Conservation (phyloP, 37 sponge, comb jelly and placozoan species). For the Halisarca cf. caerulea region DNA sequence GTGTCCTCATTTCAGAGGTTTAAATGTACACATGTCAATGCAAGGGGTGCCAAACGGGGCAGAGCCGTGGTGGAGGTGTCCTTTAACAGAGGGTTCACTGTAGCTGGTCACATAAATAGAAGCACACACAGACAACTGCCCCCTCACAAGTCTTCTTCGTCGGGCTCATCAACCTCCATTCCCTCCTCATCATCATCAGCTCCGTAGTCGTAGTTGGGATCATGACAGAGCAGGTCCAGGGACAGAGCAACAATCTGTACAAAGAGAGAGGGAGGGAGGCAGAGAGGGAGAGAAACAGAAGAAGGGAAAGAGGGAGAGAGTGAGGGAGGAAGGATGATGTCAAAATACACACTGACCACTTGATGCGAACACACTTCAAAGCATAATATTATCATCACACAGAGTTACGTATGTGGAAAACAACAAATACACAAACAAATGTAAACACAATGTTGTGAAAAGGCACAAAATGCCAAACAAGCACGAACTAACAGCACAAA, state of each 20-base stretch:
- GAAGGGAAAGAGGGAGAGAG: slow-evolving; percentile 7
- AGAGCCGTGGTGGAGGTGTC: too few species aligned
- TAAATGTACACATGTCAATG: too few species aligned
- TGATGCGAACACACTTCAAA: too few species aligned
- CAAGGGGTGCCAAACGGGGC: too few species aligned
- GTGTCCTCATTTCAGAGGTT: too few species aligned
- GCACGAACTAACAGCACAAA: too few species aligned
- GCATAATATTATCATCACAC: not conserved
- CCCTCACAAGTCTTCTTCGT: slow-evolving; percentile 59
- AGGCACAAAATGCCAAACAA: too few species aligned
- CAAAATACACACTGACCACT: too few species aligned
- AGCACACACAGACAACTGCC: too few species aligned
- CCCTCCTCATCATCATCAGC: slow-evolving; percentile 75
- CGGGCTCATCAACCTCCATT: slow-evolving; percentile 61
- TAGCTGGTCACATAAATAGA: too few species aligned
- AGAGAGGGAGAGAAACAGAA: slow-evolving; percentile 1
- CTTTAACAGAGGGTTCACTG: too few species aligned
- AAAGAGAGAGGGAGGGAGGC: slow-evolving; percentile 9
- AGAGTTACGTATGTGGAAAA: not conserved
- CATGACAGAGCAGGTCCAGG: slow-evolving; percentile 84
- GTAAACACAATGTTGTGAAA: not conserved
- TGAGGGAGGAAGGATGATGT: not conserved
- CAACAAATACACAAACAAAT: not conserved
- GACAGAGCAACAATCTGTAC: slow-evolving; percentile 78
- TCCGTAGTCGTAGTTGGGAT: slow-evolving; percentile 98